Evolutionary conservation across 2,113 vertebrate genomes (phyloP), one percentile per base, ranked within the genome.

Genomic region (Acinonyx jubatus): DNA sequence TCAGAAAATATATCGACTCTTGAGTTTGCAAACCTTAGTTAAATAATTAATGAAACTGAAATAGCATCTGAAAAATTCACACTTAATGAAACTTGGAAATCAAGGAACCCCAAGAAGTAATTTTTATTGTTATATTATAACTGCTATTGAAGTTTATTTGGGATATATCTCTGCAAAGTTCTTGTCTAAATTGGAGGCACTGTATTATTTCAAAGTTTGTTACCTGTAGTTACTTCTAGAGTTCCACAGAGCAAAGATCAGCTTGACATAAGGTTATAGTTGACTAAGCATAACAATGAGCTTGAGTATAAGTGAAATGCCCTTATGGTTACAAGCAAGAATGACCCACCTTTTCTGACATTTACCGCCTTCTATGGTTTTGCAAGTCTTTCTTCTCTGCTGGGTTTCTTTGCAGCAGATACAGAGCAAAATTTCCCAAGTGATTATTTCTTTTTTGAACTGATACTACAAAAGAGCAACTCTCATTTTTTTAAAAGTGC

Each of bases 371-470:
- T 98, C 94, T 97, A 89, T 69, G 98, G 97, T 92, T 97, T 98
- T 96, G 41, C 63, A 95, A 80, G 89, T 27, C 98, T 98, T 98
- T 98, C 86, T 98, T 98, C 98, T 98, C 98, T 97, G 98, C 94
- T 96, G 98, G 98, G 93, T 98, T 96, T 98, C 98, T 97, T 98
- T 98, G 97, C 96, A 98, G 96, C 84, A 97, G 96, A 84, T 92
- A 98, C 98, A 98, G 97, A 98, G 97, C 97, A 98, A 97, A 98
- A 99, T 98, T 98, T 98, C 98, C 99, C 98, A 98, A 98, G 98
- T 98, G 98, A 99, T 99, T 99, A 99, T 97, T 98, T 98, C 98
- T 97, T 97, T 98, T 99, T 98, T 98, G 98, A 98, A 98, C 91
- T 93, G 97, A 98, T 98, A 97, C 96, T 98, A 99, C 98, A 98